Conservation (phyloP, 2,888 invertebrate genomes). For the Stratiomys singularior region DNA sequence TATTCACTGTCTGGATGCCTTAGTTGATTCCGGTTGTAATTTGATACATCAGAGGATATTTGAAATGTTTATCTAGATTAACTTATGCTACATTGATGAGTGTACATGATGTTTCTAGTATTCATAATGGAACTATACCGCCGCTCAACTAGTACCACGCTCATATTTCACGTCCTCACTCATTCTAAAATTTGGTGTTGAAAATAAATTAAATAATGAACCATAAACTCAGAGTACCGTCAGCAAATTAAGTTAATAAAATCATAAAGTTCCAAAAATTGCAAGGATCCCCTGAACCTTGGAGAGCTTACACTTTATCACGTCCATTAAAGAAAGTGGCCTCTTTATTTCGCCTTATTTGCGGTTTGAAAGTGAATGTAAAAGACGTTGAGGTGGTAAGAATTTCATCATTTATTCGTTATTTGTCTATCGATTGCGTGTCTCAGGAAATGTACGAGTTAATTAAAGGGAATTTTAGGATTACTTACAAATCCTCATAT, state of each 20-base stretch:
- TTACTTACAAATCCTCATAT: constrained; percentile 6
- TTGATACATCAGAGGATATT: no score
- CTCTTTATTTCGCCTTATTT: neutral
- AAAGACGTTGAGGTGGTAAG: neutral
- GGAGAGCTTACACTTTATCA: neutral
- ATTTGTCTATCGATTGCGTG: constrained; percentile 10
- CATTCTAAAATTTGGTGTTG: no score
- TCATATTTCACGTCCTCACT: no score
- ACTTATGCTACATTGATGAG: no score
- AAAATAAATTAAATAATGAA: neutral
- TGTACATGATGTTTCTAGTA: no score
- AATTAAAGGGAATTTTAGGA: neutral
- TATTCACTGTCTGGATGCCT: no score
- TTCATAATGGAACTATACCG: no score
- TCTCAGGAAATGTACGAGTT: neutral
- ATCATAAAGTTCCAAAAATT: neutral
- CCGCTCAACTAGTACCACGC: no score
- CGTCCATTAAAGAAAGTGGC: neutral
- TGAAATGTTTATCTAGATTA: no score
- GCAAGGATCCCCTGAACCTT: neutral
- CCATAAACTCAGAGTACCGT: neutral
- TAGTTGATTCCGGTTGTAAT: no score
- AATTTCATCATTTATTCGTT: neutral
- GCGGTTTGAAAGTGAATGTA: neutral
- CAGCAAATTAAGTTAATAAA: constrained; percentile 7